These are phyloP conservation scores for roundworm (Caenorhabditis elegans) DNA, from an alignment of 1,140 invertebrate genomes.

Conservation along the genomic window DNA sequence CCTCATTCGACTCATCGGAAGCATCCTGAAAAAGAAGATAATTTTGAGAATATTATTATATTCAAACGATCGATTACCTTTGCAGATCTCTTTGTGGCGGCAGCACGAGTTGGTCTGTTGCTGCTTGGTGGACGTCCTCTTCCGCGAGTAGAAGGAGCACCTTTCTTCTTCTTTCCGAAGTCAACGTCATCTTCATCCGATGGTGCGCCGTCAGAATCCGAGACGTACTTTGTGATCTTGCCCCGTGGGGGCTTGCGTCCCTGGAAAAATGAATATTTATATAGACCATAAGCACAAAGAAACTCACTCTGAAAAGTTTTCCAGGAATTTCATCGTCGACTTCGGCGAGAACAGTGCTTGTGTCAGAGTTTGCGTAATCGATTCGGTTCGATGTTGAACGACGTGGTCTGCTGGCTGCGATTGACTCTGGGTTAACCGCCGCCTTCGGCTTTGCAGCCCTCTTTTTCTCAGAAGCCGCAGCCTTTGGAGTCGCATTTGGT, in stretches of 20 bases:
- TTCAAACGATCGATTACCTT: constrained; percentile 29
- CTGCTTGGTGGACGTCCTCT: not conserved
- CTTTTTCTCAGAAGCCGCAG: constrained; percentile 29
- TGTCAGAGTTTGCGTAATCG: constrained; percentile 57
- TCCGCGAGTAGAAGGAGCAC: constrained; percentile 24
- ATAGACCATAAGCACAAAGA: not conserved
- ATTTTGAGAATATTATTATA: too few species aligned
- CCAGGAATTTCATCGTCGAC: constrained; percentile 56
- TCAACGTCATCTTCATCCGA: constrained; percentile 38
- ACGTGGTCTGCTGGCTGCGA: constrained; percentile 50
- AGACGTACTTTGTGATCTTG: constrained; percentile 1
- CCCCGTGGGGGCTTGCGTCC: constrained; percentile 15
- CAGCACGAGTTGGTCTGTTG: not conserved
- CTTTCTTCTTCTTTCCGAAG: constrained; percentile 37
- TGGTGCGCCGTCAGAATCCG: constrained; percentile 32
- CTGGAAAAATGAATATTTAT: not conserved
- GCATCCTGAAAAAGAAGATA: constrained; percentile 9
- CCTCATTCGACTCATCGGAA: constrained; percentile 38
- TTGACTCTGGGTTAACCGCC: constrained; percentile 29
- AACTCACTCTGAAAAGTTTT: constrained; percentile 31
- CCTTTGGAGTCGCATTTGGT: constrained; percentile 34
- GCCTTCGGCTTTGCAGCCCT: not conserved
- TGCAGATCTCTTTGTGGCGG: not conserved
- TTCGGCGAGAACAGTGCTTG: constrained; percentile 49
- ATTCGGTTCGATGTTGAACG: constrained; percentile 51